Conservation (phyloP, 2,113 vertebrate genomes). For the Gymnocephalus cernua region DNA sequence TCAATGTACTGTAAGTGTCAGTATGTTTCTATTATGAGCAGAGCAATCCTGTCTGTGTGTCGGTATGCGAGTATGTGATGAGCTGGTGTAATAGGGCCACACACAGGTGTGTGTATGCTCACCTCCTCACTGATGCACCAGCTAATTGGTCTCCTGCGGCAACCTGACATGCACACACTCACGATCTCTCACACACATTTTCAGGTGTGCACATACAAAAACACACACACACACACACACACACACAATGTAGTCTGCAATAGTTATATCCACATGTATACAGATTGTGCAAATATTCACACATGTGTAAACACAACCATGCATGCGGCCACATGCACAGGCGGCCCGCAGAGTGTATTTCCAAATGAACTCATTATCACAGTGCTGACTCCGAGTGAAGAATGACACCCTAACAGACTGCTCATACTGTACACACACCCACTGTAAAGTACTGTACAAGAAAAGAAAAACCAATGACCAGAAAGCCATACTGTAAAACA, state of each 20-base stretch:
- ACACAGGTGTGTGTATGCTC: slow-evolving; percentile 80
- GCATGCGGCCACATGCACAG: slow-evolving; percentile 49
- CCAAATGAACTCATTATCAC: slow-evolving; percentile 85
- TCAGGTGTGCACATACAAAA: slow-evolving; percentile 33
- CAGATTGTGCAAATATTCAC: slow-evolving; percentile 53
- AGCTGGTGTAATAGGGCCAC: slow-evolving; percentile 84
- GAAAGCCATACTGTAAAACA: slow-evolving; percentile 29
- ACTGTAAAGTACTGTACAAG: slow-evolving; percentile 40
- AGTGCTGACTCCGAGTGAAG: slow-evolving; percentile 77
- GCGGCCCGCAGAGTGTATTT: slow-evolving; percentile 74
- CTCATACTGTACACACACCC: slow-evolving; percentile 50
- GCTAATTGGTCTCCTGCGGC: slow-evolving; percentile 86
- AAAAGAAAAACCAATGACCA: slow-evolving; percentile 46
- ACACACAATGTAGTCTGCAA: slow-evolving; percentile 26
- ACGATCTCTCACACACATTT: slow-evolving; percentile 41
- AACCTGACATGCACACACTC: slow-evolving; percentile 77
- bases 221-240: slow-evolving; percentile 24
- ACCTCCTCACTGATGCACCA: slow-evolving; percentile 81
- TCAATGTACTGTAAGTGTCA: slow-evolving; percentile 79
- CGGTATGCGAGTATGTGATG: slow-evolving; percentile 74
- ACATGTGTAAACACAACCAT: slow-evolving; percentile 50
- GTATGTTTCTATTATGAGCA: slow-evolving; percentile 77
- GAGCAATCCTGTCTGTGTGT: slow-evolving; percentile 77
- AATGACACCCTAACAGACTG: slow-evolving; percentile 71
- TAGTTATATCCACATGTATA: slow-evolving; percentile 43